Evolutionary conservation across 2,888 invertebrate species (phyloP), one percentile per base, ranked within the genome.

Genomic region (Acanthosepion lycidas): DNA sequence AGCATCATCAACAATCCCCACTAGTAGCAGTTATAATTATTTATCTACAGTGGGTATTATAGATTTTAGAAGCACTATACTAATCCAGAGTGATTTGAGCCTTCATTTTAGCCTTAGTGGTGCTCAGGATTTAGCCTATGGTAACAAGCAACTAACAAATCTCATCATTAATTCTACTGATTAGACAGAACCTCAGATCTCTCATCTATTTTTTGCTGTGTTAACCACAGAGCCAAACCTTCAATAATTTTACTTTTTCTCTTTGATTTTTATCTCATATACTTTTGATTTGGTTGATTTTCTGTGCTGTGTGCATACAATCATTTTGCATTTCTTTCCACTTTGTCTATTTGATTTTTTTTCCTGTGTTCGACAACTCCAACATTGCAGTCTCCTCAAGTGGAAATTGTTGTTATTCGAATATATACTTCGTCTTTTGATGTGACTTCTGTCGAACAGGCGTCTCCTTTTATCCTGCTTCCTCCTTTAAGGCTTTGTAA

Each of bases 371-470:
- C 33, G n/a, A 78, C 78, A n/a, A 78, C 33, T 78, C n/a, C 23
- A 33, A 78, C 78, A n/a, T 78, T 78, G 78, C 78, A n/a, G 78
- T n/a, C 78, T 78, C 78, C 33, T 78, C 78, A 15, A 78, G 78
- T 78, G 78, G 78, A 78, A 78, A 78, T 78, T 78, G 78, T 78
- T 78, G 78, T 78, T 78, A 78, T 78, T 78, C n/a, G 78, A 78
- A 78, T 78, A 78, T 78, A 78, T n/a, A 78, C 78, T n/a, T 78
- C n/a, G 78, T 78, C 78, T 78, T 78, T 78, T 78, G 78, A 78
- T 78, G 78, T 59, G 20, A 59, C 59, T 59, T 59, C 59, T 59
- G 59, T 78, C n/a, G 78, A 78, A 78, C n/a, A 78, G 78, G 78
- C 78, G 78, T 78, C 78, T 78, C 78, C 78, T 78, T 78, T 78